Evolutionary conservation across 2,113 vertebrate genomes (phyloP), one percentile per base, ranked within the genome.

Genomic region (Megalops atlanticus): DNA sequence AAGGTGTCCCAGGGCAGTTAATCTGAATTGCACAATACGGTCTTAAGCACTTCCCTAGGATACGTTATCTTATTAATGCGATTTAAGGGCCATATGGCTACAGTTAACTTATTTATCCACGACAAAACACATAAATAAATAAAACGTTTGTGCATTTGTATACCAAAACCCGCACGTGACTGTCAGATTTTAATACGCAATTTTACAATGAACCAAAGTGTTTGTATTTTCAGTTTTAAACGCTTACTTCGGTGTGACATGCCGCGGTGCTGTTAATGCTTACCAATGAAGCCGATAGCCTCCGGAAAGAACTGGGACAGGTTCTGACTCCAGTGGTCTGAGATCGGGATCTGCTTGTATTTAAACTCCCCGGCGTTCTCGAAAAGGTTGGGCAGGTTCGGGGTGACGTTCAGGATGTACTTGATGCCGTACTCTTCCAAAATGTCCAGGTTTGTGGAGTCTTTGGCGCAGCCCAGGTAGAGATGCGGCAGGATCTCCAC

Each of bases 321-420:
- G 79, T 99, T 99, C 91, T 99, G 98, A 93, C 98, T 99, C 98
- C 98, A 99, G 92, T 99, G 98, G 84, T 99, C 98, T 24, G 98
- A 99, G 91, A 99, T 99, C 4, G 98, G 98, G 87, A 99, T 99
- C 92, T 99, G 98, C 88, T 99, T 99, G 95, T 99, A 99, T 87
- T 98, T 98, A 82, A 99, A 99, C 89, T 98, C 96, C 0, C 98
- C 97, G 0, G 97, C 97, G 27, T 98, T 98, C 93, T 99, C 98
- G 69, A 99, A 99, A 76, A 98, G 95, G 90, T 99, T 99, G 81
- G 98, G 98, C 87, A 99, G 92, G 86, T 99, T 99, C 35, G 98
- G 98, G 12, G 98, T 99, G 81, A 99, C 98, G 88, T 99, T 99
- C 90, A 99, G 92, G 90, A 99, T 99, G 91, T 99, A 99, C 90